These are phyloP conservation scores for Dinothrombium tinctorium DNA, from an alignment of 1,140 invertebrate species.

Conservation along the genomic window DNA sequence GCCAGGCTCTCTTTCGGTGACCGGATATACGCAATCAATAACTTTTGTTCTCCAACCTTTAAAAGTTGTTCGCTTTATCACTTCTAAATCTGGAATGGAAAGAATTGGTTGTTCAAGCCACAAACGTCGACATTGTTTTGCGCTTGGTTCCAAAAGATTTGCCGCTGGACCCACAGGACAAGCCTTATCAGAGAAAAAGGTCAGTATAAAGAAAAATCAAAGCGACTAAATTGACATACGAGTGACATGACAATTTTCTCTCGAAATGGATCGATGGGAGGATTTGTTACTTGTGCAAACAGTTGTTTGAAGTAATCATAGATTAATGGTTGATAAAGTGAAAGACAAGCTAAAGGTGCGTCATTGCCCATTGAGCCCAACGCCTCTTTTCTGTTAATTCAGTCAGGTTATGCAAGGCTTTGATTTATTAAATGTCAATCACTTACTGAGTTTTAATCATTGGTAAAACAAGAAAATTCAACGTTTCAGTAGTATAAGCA, in stretches of 20 bases:
- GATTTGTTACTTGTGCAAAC: conserved; percentile 99
- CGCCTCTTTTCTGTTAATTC: conserved; percentile 95
- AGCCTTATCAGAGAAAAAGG: too few species aligned
- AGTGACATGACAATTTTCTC: conserved; percentile 98
- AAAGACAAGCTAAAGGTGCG: conserved; percentile 83
- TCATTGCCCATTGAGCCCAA: conserved; percentile 98
- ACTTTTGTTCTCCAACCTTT: conserved; percentile 72
- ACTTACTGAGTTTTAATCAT: conserved; percentile 95
- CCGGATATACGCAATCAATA: conserved; percentile 64
- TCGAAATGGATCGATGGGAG: conserved; percentile 97
- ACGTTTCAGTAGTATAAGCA: conserved; percentile 82
- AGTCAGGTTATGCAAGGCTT: conserved; percentile 29
- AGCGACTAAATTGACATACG: too few species aligned
- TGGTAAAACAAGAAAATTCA: conserved; percentile 73
- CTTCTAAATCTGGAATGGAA: conserved; percentile 65
- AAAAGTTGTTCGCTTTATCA: conserved; percentile 58
- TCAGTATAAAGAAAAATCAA: too few species aligned
- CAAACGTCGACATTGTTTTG: conserved; percentile 68
- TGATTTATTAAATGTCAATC: conserved; percentile 1
- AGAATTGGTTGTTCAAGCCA: conserved; percentile 85
- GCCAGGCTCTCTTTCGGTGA: conserved; percentile 40
- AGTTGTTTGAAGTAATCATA: conserved; percentile 98
- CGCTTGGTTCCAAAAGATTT: conserved; percentile 73
- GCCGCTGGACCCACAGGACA: conserved; percentile 55
- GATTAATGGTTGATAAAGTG: conserved; percentile 69